A percentile compares a stretch with the other conserved stretches of the same genome.
Evolutionary conservation across 2,888 invertebrate genomes (phyloP).

Genomic region (Microchrysa polita): DNA sequence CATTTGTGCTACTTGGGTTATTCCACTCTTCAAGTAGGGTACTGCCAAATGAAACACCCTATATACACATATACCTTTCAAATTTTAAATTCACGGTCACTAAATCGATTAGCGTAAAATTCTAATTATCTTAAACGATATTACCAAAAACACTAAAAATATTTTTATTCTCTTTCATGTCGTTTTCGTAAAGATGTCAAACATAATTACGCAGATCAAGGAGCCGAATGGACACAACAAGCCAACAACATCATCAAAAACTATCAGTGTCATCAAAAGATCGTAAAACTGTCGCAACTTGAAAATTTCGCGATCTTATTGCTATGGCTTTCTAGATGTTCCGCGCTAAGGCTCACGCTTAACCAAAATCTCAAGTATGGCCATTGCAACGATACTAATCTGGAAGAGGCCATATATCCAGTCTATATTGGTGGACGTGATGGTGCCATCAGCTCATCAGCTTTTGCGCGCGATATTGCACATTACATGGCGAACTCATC

Average conservation of each 20-base stretch:
- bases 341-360: too few species aligned
- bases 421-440: conserved; percentile 12
- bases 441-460: neutral
- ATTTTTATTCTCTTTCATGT: neutral
- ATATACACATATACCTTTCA: too few species aligned
- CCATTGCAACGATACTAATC: conserved; percentile 46
- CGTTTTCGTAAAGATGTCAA: conserved; percentile 1
- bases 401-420: conserved; percentile 30
- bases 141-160: neutral
- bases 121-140: neutral
- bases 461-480: too few species aligned
- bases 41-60: too few species aligned
- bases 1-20: too few species aligned
- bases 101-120: conserved; percentile 25
- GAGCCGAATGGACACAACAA: neutral
- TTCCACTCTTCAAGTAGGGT: too few species aligned
- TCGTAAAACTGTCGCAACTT: conserved; percentile 40
- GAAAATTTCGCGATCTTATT: conserved; percentile 15
- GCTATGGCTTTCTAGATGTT: neutral
- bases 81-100: too few species aligned
- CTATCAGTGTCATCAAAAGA: conserved; percentile 25
- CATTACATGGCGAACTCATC: neutral
- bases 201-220: conserved; percentile 14
- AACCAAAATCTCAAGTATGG: conserved; percentile 36
- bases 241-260: conserved; percentile 19